Conservation (phyloP, 2,797 vertebrate genomes). For the Anguilla marmorata region DNA sequence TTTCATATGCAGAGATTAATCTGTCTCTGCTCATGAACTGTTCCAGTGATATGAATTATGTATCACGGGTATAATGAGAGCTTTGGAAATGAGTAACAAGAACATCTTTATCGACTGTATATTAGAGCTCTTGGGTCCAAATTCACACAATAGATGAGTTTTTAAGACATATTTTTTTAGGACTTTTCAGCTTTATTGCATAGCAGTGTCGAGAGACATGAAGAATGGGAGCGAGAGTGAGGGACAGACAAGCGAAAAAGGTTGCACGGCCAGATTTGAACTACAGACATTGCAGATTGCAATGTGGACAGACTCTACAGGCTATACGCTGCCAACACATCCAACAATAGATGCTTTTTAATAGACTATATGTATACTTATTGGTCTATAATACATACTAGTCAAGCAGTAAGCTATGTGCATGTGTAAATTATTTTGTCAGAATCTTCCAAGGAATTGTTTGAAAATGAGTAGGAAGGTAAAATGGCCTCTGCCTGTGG, state of each 20-base stretch:
- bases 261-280: too few species aligned
- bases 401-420: neutral
- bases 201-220: too few species aligned
- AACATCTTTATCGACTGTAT: neutral
- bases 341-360: neutral
- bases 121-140: neutral
- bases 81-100: neutral
- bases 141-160: neutral
- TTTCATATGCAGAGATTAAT: neutral
- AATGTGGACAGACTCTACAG: too few species aligned
- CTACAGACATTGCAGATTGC: too few species aligned
- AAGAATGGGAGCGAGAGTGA: too few species aligned
- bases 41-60: neutral
- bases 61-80: neutral
- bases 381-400: neutral
- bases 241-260: too few species aligned
- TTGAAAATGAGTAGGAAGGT: neutral
- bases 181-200: too few species aligned
- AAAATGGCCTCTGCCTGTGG: neutral
- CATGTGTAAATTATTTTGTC: neutral
- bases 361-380: neutral
- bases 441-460: neutral
- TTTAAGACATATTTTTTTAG: neutral
- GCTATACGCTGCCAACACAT: too few species aligned
- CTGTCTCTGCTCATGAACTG: neutral